A percentile compares a stretch with the other conserved stretches of the same genome.
Conservation (phyloP, 2,888 invertebrate species). For the Dicyrtoma fusca region DNA sequence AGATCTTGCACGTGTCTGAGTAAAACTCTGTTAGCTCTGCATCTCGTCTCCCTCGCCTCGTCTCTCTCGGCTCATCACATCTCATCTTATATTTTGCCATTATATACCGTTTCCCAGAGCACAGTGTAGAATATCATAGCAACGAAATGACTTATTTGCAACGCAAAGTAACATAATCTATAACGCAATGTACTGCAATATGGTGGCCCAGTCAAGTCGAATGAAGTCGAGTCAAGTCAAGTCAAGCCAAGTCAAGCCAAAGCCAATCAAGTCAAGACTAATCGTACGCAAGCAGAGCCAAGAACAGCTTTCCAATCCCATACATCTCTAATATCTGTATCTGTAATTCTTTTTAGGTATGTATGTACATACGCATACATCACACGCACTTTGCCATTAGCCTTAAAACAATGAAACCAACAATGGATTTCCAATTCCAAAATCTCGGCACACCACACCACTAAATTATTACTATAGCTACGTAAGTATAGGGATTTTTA, state of each 20-base stretch:
- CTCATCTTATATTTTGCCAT: too few species aligned
- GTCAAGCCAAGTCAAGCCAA: not conserved
- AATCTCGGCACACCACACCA: not conserved
- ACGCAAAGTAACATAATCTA: too few species aligned
- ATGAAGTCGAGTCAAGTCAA: not conserved
- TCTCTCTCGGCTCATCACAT: not conserved
- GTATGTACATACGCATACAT: not conserved
- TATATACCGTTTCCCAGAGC: too few species aligned
- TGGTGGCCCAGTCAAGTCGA: not conserved
- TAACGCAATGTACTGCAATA: not conserved
- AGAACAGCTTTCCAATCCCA: constrained; percentile 20
- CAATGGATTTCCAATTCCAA: constrained; percentile 20
- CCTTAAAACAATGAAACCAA: constrained; percentile 17
- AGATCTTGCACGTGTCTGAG: constrained; percentile 28
- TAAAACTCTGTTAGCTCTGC: constrained; percentile 25
- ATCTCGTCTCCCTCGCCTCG: too few species aligned
- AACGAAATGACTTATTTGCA: constrained; percentile 8
- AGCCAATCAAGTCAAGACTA: not conserved
- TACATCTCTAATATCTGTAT: not conserved
- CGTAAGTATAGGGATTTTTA: not conserved
- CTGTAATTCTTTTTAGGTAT: not conserved
- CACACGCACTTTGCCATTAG: constrained; percentile 26
- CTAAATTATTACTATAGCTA: too few species aligned
- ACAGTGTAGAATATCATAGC: too few species aligned
- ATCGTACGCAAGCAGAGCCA: not conserved